Evolutionary conservation across 2,888 invertebrate genomes (phyloP), one percentile per base, ranked within the genome.

Genomic region (Acleris literana): DNA sequence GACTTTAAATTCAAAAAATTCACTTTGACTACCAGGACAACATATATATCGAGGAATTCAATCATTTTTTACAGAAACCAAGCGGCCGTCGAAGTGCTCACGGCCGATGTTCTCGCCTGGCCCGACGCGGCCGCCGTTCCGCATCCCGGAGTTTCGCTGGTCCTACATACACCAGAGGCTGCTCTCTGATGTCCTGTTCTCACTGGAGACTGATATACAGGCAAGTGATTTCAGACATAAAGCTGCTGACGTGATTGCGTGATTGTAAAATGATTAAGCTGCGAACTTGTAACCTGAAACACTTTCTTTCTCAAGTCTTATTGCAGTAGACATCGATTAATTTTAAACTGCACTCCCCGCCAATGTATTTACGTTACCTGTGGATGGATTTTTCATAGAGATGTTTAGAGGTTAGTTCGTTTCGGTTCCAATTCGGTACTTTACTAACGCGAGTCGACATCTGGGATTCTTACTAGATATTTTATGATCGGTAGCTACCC

Each of bases 131-230:
- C 98, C 98, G 22, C 98, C 99, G 3, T 99, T 99, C 92, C 95
- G 99, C 73, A 99, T 99, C 85, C 99, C 99, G 25, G 99, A 99
- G 92, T 99, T 99, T 93, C 97, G 98, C 78, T 99, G 99, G 99
- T 99, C 99, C 1, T 97, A 98, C 87, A 98, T 99, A 74, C 99
- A 99, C 90, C 98, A 99, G 87, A 94, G 99, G 69, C 93, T 99
- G 63, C 93, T 99, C 0, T 98, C 98, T 16, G 99, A 99, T 87
- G 97, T 99, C 44, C 93, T 99, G 39, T 98, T 98, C 88, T 98
- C 99, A 0, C 93, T 99, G 65, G 99, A 99, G 91, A 98, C 98
- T 13, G 99, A 99, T 82, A 97, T 99, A 80, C 99, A 99, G 94
- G 97, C 18, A 11, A 20, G n/a, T n/a, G 29, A 49, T 53, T 48